Evolutionary conservation across 2,113 vertebrate genomes (phyloP).

Genomic region (Podarcis raffonei): DNA sequence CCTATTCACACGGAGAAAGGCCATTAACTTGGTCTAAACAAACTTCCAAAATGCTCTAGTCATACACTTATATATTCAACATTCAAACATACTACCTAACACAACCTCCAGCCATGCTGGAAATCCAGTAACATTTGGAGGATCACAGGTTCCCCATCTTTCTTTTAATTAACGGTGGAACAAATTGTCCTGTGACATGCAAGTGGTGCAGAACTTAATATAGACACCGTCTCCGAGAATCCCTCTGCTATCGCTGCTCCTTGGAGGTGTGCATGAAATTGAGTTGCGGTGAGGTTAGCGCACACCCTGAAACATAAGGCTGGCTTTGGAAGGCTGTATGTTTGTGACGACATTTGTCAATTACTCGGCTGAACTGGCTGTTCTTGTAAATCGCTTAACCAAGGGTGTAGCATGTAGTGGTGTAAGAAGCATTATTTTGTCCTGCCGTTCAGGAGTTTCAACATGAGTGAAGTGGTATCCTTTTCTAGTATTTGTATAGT

Average conservation of each 20-base stretch:
- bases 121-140: neutral
- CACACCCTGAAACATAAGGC: neutral
- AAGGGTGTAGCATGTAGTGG: constrained; percentile 3
- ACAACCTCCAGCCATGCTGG: neutral
- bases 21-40: too few relatives aligned
- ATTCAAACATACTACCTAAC: too few relatives aligned
- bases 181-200: neutral
- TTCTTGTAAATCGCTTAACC: neutral
- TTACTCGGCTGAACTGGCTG: constrained; percentile 1
- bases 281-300: neutral
- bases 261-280: neutral
- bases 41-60: too few relatives aligned
- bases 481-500: neutral
- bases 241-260: neutral
- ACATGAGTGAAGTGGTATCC: neutral
- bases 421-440: neutral
- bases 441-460: constrained; percentile 13
- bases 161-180: neutral
- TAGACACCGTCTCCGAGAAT: neutral
- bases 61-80: too few relatives aligned
- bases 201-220: neutral
- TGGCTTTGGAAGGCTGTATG: neutral
- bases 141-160: neutral
- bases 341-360: constrained; percentile 28
- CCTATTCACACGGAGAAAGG: too few relatives aligned